phyloP scores from a whole-genome alignment of 2,113 vertebrate genomes.

The Pangasianodon hypophthalmus region DNA sequence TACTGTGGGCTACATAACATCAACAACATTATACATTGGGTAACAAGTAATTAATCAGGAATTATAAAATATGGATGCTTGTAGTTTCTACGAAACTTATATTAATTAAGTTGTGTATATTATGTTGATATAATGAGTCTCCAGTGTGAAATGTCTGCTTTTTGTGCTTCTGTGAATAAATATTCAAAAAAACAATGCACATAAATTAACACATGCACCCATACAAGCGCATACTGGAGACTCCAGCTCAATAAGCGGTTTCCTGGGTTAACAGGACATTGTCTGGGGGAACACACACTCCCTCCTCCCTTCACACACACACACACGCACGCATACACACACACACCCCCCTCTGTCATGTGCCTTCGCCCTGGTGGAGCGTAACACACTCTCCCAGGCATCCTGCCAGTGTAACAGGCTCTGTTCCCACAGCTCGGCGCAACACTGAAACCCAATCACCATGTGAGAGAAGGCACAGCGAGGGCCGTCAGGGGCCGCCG shows the following conservation, averaged over 20 bases:
- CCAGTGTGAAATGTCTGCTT: not conserved
- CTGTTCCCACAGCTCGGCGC: slow-evolving; percentile 70
- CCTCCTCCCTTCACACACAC: slow-evolving; percentile 11
- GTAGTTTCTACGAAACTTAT: not conserved
- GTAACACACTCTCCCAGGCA: slow-evolving; percentile 57
- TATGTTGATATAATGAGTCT: no score
- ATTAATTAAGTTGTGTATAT: not conserved
- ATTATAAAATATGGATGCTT: not conserved
- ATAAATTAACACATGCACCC: not conserved
- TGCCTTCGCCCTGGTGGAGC: slow-evolving; percentile 55
- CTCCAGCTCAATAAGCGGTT: slow-evolving; percentile 21
- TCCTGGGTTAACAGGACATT: slow-evolving; percentile 37
- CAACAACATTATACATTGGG: not conserved
- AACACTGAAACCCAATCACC: slow-evolving; percentile 73
- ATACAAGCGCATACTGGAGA: slow-evolving; percentile 1
- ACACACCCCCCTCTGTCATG: slow-evolving; percentile 58
- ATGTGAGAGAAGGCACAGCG: slow-evolving; percentile 68
- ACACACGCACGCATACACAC: slow-evolving; percentile 43
- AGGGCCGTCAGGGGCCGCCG: slow-evolving; percentile 36
- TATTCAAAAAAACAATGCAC: not conserved
- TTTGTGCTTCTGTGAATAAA: not conserved
- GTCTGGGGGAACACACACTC: slow-evolving; percentile 46
- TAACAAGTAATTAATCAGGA: not conserved
- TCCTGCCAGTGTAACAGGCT: slow-evolving; percentile 60
- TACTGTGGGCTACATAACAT: not conserved